phyloP scores from a whole-genome alignment of 2,113 vertebrate species.

The Coreoperca whiteheadi region DNA sequence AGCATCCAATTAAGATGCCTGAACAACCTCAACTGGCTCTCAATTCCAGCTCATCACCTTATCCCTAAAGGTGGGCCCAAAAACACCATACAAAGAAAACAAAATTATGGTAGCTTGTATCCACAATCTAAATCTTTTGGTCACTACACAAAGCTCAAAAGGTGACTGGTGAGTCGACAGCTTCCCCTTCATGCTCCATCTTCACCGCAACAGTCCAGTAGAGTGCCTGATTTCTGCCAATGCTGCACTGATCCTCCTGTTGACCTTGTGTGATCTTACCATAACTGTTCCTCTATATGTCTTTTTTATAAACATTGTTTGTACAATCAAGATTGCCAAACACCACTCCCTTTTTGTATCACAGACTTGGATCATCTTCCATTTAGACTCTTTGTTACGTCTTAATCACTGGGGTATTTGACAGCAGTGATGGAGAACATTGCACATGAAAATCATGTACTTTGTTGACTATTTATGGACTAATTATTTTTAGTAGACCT shows the following conservation, averaged over 20 bases:
- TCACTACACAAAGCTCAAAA: neutral
- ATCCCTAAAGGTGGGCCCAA: neutral
- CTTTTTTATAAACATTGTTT: too few species aligned
- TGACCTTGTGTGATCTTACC: neutral
- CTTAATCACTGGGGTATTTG: too few species aligned
- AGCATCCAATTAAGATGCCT: neutral
- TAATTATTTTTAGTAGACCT: neutral
- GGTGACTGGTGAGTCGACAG: neutral
- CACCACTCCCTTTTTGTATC: too few species aligned
- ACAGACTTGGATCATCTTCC: neutral
- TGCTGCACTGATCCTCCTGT: neutral
- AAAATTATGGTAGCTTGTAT: neutral
- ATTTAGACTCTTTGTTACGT: neutral
- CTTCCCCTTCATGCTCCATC: neutral
- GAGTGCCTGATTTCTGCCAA: neutral
- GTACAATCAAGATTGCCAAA: too few species aligned
- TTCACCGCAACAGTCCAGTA: neutral
- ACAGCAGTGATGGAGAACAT: neutral
- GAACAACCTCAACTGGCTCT: neutral
- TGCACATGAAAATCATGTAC: neutral
- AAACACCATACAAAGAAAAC: neutral
- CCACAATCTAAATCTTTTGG: neutral
- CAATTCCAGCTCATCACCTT: neutral
- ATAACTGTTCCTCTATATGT: neutral
- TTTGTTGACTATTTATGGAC: neutral